Conservation (phyloP, 2,797 vertebrate genomes). For the Manis pentadactyla region DNA sequence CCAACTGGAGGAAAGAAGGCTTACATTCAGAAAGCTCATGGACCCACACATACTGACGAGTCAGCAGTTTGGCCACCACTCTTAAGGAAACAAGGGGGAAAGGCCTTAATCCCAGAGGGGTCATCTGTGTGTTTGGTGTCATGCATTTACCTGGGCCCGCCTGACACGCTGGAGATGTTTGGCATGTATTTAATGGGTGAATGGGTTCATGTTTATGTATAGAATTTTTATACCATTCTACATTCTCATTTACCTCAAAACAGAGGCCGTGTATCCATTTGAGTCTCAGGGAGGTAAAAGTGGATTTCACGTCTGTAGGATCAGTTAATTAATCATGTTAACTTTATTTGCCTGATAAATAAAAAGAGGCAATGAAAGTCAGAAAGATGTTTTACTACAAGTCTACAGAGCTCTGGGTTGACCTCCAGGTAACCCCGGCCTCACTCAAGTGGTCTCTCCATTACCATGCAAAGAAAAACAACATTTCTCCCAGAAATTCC, state of each 20-base stretch:
- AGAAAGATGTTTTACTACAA: neutral
- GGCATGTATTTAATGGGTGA: neutral
- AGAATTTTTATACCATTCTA: neutral
- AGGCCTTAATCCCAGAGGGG: neutral
- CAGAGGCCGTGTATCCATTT: neutral
- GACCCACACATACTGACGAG: neutral
- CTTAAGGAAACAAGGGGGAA: neutral
- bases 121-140: neutral
- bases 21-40: neutral
- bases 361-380: neutral
- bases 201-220: neutral
- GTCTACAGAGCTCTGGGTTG: neutral
- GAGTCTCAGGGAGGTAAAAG: neutral
- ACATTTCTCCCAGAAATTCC: neutral
- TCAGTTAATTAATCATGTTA: neutral
- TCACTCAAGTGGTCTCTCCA: neutral
- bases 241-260: constrained; percentile 15
- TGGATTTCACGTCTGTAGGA: constrained; percentile 60
- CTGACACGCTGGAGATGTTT: neutral
- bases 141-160: neutral
- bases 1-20: neutral
- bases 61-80: neutral
- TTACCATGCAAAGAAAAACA: constrained; percentile 20
- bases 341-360: constrained; percentile 50
- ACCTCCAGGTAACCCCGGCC: neutral